Base-by-base conservation (phyloP, 2,797 vertebrate genomes). In the Falco cherrug region DNA sequence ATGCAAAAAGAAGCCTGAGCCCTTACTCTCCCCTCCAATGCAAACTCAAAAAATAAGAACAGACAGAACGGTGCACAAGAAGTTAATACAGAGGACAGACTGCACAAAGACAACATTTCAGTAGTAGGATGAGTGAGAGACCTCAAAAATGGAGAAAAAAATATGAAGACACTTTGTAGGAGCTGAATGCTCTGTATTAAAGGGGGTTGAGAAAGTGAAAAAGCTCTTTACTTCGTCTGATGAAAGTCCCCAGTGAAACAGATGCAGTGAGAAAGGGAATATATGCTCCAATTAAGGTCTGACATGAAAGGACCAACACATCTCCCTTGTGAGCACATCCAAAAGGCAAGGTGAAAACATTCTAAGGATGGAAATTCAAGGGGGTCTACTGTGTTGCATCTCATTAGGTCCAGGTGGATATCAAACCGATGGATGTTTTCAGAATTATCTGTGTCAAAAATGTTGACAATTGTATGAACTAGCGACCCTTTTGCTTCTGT, bases 271-370 rank as follows among this genome's bases (percentile, higher is more conserved):
- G 77, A 83, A 95, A 89, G 74, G 88, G 88, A 96, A 97, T 93
- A 79, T 84, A 76, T 56, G 86, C 92, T 91, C 93, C 93, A 97
- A 95, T 97, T 97, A 96, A 95, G 80, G 80, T 76, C 80, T 94
- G 47, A 96, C 92, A 89, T 96, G 74, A 97, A 96, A 97, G 80
- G 69, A 84, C 65, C 90, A 93, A 91, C 88, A 61, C 2, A 0
- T 93, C 73, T 95, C 94, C 93, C 96, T 94, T 90, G 93, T 81
- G 94, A 96, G 63, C 85, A 84, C 65, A 90, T 95, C 90, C 92
- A 90, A 96, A 95, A 94, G 63, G 88, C 80, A 95, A 96, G 85
- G 94, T 97, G 93, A 95, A 96, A 95, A 90, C 77, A 93, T 95
- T 95, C 86, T 65, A 47, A 57, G 77, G 33, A 93, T 79, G 74